Base-by-base conservation (phyloP, 2,888 invertebrate genomes). In the Idaea aversata region DNA sequence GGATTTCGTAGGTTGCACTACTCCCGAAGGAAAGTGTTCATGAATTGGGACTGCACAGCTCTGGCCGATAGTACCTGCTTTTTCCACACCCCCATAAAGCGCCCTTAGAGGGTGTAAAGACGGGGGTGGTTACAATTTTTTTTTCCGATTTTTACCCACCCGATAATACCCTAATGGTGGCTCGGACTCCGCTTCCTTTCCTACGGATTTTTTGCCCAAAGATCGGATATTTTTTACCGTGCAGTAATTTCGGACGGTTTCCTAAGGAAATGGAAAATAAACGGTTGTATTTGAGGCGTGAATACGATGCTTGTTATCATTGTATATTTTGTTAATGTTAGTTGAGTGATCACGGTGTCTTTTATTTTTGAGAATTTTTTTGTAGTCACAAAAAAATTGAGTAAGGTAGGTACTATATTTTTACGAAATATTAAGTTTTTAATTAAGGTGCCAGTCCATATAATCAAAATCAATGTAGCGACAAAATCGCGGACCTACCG, bases 111-210 rank as follows among this genome's bases (percentile, higher is more conserved):
- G 84, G 77, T 86, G 86, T 88, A 92, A 91, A 91, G 90, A 91
- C 86, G 91, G 92, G 92, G 92, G 92, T 91, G 92, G 91, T 13
- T 84, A 77, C 87, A 90, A 88, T 90, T 92, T 93, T 93, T n/a
- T 25, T 93, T 92, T 91, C 88, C 82, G 86, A 87, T 88, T 91
- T 91, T 86, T 86, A 84, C 87, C 88, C 87, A 87, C 89, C 84
- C 91, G 92, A 93, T 93, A 92, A 93, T 92, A 91, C 92, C 88
- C 91, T 92, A 92, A 93, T 93, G 93, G 93, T 89, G 87, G 89
- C 87, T 85, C 47, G 47, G 7, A 47, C 47, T 7, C 3, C 80
- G 91, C 91, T 93, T 93, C 92, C 91, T 92, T 91, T 92, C 90
- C 87, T 88, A 83, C 83, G 82, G 84, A 83, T 85, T 84, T 85